Conservation (phyloP, 2,888 invertebrate species). For the Callyntrura guangdongensis region DNA sequence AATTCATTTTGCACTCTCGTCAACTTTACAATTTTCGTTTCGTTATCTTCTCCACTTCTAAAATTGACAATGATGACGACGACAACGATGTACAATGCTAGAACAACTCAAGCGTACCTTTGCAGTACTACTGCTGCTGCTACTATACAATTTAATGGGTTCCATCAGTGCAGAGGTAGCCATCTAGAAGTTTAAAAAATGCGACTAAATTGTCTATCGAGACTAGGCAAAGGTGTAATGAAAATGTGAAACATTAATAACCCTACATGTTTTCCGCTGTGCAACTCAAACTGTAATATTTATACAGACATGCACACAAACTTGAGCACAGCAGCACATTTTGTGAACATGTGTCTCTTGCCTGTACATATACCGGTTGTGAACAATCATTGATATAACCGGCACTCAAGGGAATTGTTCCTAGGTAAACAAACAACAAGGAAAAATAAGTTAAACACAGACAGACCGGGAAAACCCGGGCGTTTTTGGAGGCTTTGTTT, state of each 20-base stretch:
- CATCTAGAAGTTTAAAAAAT: slow-evolving; percentile 25
- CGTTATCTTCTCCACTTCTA: slow-evolving; percentile 8
- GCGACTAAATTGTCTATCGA: slow-evolving; percentile 34
- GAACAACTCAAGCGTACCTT: background rate
- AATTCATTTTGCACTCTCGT: slow-evolving; percentile 45
- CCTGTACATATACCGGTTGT: background rate
- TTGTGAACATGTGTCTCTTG: background rate
- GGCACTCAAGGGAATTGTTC: slow-evolving; percentile 54
- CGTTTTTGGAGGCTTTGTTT: background rate
- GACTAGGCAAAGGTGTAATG: slow-evolving; percentile 49
- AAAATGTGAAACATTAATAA: slow-evolving; percentile 48
- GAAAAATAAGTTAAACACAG: slow-evolving; percentile 15
- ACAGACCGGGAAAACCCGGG: background rate
- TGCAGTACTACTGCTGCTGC: background rate
- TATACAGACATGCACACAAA: background rate
- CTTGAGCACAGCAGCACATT: background rate
- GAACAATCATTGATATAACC: slow-evolving; percentile 47
- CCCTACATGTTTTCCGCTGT: background rate
- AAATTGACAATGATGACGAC: slow-evolving; percentile 44
- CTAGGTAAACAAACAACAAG: slow-evolving; percentile 35
- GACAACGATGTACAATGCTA: background rate
- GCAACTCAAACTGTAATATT: background rate
- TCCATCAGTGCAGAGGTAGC: background rate
- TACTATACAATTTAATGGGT: background rate
- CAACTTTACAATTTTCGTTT: slow-evolving; percentile 25